Evolutionary conservation across 2,797 vertebrate species (phyloP), one percentile per base, ranked within the genome.

Genomic region (Chelmon rostratus): DNA sequence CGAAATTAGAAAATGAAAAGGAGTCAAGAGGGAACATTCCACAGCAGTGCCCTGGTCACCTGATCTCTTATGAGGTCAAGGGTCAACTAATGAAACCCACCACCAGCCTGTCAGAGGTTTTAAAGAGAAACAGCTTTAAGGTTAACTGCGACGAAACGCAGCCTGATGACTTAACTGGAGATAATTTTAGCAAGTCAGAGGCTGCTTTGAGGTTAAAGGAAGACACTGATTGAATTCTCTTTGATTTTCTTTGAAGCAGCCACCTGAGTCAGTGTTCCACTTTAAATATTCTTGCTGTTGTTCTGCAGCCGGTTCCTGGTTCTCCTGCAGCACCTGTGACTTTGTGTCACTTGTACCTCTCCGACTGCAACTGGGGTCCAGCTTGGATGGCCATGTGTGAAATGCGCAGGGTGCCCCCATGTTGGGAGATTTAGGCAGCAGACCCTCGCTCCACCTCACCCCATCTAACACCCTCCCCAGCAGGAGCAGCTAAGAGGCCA

Each of bases 1-100:
- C 83, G 47, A 89, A 92, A 89, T 91, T 86, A 83, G 73, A 91
- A 93, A 92, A 89, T 81, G 73, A 88, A 93, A 90, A 86, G 68
- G 56, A 89, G 90, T 92, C 89, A 85, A 86, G 82, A 84, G 85
- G 89, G 79, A 91, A 88, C 93, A 93, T 93, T 94, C 92, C 92
- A 65, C 71, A 82, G 88, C 81, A 82, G 68, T 81, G 86, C 89
- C 90, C 84, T 76, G 87, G 91, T 91, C 91, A 93, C 88, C 87
- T 93, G 92, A 92, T 93, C 90, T 86, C 83, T 86, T 78, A 81
- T 78, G 88, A 90, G 90, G 88, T 93, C 89, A 90, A 64, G 57
- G 91, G 89, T 94, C 88, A 91, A 68, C 74, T 86, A 92, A 93
- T 93, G 88, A 92, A 93, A 92, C 71, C 79, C 47, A 81, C 86